Percentiles rank a stretch among this genome's conserved stretches.
phyloP scores from a whole-genome alignment of 2,888 invertebrate genomes.

The Hemaris fuciformis region DNA sequence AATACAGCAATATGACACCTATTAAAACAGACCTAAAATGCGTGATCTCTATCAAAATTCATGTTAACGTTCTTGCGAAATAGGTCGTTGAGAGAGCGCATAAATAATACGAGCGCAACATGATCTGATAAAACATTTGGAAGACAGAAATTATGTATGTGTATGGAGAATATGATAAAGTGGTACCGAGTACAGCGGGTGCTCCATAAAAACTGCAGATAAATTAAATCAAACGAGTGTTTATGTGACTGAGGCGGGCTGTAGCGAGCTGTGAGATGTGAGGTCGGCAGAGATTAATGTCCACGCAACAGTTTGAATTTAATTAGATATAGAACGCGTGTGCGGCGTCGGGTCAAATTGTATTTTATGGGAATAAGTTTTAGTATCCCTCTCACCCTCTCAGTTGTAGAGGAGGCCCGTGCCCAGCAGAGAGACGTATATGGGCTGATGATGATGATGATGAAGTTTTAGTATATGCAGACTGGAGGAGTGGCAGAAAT shows the following conservation, averaged over 20 bases:
- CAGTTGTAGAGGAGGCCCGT: no score
- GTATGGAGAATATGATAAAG: conserved; percentile 14
- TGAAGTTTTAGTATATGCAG: no score
- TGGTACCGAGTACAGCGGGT: background rate
- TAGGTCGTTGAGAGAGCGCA: background rate
- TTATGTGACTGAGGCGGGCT: background rate
- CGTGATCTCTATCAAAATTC: background rate
- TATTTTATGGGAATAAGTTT: background rate
- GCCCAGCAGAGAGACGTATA: no score
- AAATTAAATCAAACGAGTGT: conserved; percentile 7
- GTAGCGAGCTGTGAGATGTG: background rate
- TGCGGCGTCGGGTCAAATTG: background rate
- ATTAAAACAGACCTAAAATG: background rate
- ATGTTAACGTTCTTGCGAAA: background rate
- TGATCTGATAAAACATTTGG: conserved; percentile 9
- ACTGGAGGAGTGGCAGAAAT: no score
- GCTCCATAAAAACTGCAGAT: conserved; percentile 1
- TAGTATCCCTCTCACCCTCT: no score
- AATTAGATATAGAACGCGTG: background rate
- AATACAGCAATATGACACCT: background rate
- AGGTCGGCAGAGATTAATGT: conserved; percentile 24
- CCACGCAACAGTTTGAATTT: conserved; percentile 6
- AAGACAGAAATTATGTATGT: conserved; percentile 9
- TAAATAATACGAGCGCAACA: background rate
- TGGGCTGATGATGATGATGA: no score